Evolutionary conservation across 2,797 vertebrate genomes (phyloP).

Genomic region (Coregonus ussuriensis): DNA sequence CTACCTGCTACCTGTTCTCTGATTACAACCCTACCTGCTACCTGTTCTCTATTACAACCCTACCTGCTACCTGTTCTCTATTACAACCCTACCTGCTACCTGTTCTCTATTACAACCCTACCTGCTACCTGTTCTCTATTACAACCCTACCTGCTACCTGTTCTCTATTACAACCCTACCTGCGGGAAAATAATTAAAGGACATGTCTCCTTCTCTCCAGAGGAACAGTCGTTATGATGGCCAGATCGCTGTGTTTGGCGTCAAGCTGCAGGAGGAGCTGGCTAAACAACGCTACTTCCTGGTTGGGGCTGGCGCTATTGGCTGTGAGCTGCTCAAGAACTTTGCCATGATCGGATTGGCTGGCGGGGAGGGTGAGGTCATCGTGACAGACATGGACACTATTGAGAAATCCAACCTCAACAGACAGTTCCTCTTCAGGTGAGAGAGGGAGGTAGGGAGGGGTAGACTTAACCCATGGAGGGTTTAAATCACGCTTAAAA

Average conservation of each 20-base stretch:
- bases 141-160: no score
- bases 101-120: no score
- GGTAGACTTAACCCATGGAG: no score
- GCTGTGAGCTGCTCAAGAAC: constrained; percentile 95
- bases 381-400: constrained; percentile 97
- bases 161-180: no score
- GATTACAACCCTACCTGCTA: no score
- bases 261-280: constrained; percentile 84
- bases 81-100: no score
- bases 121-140: no score
- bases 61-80: no score
- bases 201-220: constrained; percentile 58
- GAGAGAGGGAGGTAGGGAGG: not conserved
- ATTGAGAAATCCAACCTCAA: constrained; percentile 98
- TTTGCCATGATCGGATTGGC: constrained; percentile 95
- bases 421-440: constrained; percentile 90
- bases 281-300: constrained; percentile 89
- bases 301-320: constrained; percentile 95
- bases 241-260: constrained; percentile 92
- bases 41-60: no score
- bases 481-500: no score
- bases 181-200: no score
- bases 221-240: constrained; percentile 90
- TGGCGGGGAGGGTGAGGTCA: constrained; percentile 81
- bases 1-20: no score